phyloP scores from a whole-genome alignment of 2,888 invertebrate species.

The Listrodromus nycthemerus region DNA sequence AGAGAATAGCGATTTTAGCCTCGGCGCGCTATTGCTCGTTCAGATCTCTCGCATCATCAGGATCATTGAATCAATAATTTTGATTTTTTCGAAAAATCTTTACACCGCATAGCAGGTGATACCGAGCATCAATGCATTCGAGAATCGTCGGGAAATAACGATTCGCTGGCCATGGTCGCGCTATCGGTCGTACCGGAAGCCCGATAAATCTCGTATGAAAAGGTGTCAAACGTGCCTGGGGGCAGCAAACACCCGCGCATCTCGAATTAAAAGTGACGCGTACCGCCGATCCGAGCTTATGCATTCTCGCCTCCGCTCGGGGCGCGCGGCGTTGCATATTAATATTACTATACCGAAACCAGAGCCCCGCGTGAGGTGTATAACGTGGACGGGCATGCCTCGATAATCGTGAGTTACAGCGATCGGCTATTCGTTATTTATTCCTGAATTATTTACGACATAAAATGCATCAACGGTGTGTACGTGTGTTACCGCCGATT shows the following conservation, averaged over 20 bases:
- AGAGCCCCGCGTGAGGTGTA: constrained; percentile 67
- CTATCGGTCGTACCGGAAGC: constrained; percentile 22
- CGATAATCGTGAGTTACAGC: constrained; percentile 82
- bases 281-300: constrained; percentile 48
- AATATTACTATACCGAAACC: constrained; percentile 35
- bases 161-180: constrained; percentile 44
- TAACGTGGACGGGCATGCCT: constrained; percentile 57
- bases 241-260: constrained; percentile 43
- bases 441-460: constrained; percentile 65
- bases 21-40: constrained; percentile 2
- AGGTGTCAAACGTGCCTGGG: constrained; percentile 78
- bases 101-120: neutral
- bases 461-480: constrained; percentile 50
- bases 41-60: neutral
- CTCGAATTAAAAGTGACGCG: constrained; percentile 83
- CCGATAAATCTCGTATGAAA: constrained; percentile 82
- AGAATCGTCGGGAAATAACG: constrained; percentile 52
- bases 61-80: constrained; percentile 13
- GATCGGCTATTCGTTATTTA: constrained; percentile 75
- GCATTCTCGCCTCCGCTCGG: constrained; percentile 68
- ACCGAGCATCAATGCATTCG: neutral
- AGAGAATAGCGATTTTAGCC: constrained; percentile 57
- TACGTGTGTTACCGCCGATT: constrained; percentile 14
- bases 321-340: constrained; percentile 45
- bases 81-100: constrained; percentile 1